Evolutionary conservation across 2,113 vertebrate species (phyloP).

Genomic region (Sander vitreus): DNA sequence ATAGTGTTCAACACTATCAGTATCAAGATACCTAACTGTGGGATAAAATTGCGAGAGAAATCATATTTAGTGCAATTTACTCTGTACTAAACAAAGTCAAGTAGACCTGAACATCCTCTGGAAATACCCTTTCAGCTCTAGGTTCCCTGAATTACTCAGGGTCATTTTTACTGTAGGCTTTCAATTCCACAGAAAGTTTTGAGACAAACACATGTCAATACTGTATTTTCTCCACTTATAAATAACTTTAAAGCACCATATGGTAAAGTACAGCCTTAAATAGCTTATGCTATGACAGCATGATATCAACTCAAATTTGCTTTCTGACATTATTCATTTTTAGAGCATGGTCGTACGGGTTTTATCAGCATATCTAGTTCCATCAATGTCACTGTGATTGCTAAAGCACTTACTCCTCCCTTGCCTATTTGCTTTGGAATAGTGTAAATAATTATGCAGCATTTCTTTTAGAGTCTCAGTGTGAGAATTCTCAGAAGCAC

Average conservation of each 20-base stretch:
- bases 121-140: neutral
- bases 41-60: neutral
- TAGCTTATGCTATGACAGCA: conserved; percentile 36
- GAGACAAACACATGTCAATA: neutral
- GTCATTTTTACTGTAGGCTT: neutral
- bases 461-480: conserved; percentile 38
- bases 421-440: conserved; percentile 38
- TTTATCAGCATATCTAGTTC: conserved; percentile 48
- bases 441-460: conserved; percentile 30
- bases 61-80: neutral
- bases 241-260: conserved; percentile 6
- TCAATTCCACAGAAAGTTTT: neutral
- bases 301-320: conserved; percentile 50
- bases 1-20: neutral
- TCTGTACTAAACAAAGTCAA: neutral
- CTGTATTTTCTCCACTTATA: neutral
- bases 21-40: neutral
- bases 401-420: conserved; percentile 44
- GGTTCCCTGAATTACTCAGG: neutral
- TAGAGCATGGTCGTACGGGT: conserved; percentile 27
- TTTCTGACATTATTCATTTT: conserved; percentile 49
- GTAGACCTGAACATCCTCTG: neutral
- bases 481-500: conserved; percentile 26
- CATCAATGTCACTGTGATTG: conserved; percentile 64
- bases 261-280: conserved; percentile 15